Evolutionary conservation across 30 jellyfish, hydroid and myxozoan species (phyloP).

Genomic region (Catostylus mosaicus): DNA sequence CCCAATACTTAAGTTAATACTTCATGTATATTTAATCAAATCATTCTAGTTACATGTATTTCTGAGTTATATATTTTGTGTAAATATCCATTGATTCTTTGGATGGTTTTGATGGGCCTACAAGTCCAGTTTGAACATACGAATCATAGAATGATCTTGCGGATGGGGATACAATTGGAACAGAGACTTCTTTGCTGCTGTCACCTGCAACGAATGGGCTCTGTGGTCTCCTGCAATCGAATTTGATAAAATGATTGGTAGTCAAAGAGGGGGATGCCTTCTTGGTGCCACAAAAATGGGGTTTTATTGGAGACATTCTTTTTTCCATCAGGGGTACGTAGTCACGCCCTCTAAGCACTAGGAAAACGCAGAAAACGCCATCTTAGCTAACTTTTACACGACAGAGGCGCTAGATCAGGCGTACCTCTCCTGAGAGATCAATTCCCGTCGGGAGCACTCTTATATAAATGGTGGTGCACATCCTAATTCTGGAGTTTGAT

Average conservation of each 20-base stretch:
- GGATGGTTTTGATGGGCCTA: constrained; percentile 90
- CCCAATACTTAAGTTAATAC: not conserved
- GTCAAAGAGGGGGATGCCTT: too few species aligned
- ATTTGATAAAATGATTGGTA: not conserved
- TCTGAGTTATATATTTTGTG: constrained; percentile 70
- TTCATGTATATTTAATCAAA: not conserved
- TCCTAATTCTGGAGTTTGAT: too few species aligned
- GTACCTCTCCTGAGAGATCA: too few species aligned
- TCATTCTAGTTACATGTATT: constrained; percentile 49
- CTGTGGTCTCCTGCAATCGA: constrained; percentile 70
- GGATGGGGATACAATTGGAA: constrained; percentile 71
- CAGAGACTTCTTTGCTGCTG: constrained; percentile 63
- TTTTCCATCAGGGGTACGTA: too few species aligned
- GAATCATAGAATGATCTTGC: constrained; percentile 67
- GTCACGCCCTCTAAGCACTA: too few species aligned
- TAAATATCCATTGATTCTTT: constrained; percentile 66
- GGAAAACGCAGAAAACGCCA: too few species aligned
- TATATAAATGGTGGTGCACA: too few species aligned
- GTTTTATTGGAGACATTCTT: too few species aligned
- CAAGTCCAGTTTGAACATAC: constrained; percentile 70
- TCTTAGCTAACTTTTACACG: too few species aligned
- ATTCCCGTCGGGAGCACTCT: too few species aligned
- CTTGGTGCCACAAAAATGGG: too few species aligned
- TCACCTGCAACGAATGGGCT: constrained; percentile 58
- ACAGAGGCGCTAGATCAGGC: too few species aligned